A percentile compares a stretch with the other conserved stretches of the same genome.
Evolutionary conservation across 1,140 invertebrate species (phyloP).

Genomic region (Procambarus virginalis): DNA sequence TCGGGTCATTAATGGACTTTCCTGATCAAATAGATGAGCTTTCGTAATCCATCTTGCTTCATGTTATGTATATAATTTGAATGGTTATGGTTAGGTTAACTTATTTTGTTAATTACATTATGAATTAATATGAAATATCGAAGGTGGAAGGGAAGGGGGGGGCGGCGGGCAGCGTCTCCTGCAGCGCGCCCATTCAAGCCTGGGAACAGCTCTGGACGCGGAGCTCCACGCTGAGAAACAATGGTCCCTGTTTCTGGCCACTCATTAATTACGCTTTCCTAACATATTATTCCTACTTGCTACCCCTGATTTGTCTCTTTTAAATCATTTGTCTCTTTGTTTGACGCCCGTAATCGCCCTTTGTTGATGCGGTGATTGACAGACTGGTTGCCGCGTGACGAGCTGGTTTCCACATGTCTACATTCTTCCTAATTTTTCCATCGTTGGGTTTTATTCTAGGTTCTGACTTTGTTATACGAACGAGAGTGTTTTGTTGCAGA

Average conservation of each 20-base stretch:
- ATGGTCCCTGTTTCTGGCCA: constrained; percentile 62
- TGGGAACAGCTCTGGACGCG: constrained; percentile 40
- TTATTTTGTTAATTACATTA: no score
- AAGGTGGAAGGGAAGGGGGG: neutral
- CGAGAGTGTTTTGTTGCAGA: neutral
- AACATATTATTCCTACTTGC: constrained; percentile 65
- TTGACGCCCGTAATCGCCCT: constrained; percentile 58
- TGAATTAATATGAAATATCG: no score
- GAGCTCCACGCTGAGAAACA: constrained; percentile 59
- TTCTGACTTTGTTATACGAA: no score
- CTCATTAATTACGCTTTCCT: constrained; percentile 66
- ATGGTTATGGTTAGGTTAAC: no score
- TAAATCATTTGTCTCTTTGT: constrained; percentile 67
- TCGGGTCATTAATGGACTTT: no score
- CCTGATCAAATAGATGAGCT: no score
- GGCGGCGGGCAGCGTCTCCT: neutral
- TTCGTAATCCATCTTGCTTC: no score
- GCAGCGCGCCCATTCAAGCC: neutral
- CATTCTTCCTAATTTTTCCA: neutral
- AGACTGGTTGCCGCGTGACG: constrained; percentile 34
- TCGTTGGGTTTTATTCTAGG: neutral
- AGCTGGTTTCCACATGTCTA: neutral
- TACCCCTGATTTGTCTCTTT: constrained; percentile 66
- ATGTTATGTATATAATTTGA: no score
- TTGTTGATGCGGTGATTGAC: constrained; percentile 61